Base-by-base conservation (phyloP, 2,113 vertebrate species). In the Solea solea region DNA sequence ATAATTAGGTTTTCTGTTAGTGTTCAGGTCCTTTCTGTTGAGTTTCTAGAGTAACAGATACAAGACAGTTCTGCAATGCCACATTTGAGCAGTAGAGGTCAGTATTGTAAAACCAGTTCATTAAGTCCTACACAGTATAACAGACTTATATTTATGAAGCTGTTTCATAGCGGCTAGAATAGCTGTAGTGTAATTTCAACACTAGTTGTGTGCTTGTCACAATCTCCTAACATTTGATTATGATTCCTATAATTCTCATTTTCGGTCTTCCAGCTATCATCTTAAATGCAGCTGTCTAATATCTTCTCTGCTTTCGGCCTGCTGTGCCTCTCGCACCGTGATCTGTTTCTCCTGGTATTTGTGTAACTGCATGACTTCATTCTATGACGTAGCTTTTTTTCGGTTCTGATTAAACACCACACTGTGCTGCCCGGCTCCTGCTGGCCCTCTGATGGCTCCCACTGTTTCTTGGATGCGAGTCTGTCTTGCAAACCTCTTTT, bases 291-390 rank as follows among this genome's bases (percentile, higher is more conserved):
- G 48, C 59, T 75, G 49, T 83, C 74, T 51, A 64, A 52, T 71
- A 69, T 53, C 46, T 59, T 76, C 41, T 63, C 59, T 69, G 80
- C 83, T 87, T 21, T 82, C 67, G 63, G 63, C 58, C 61, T 74
- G 51, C 55, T 71, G 60, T 75, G 74, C 63, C 65, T 86, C 41
- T 57, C 13, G 60, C 80, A 16, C 41, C 61, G 63, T 80, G 70
- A 72, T 76, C 68, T 71, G 52, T 82, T 75, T 64, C 60, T 79
- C 72, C 73, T 86, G 74, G 74, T 84, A 51, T 86, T 69, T 74
- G 58, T 90, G 76, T 87, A 89, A 84, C 82, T 88, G 87, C 91
- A 91, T 89, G 87, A 88, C 56, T 75, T 75, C 59, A 69, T 72
- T 86, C 78, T 79, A 80, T 79, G 49, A 69, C 65, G 64, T 54